Conservation (phyloP, 1,140 invertebrate genomes). For the Panagrolaimus sp. region DNA sequence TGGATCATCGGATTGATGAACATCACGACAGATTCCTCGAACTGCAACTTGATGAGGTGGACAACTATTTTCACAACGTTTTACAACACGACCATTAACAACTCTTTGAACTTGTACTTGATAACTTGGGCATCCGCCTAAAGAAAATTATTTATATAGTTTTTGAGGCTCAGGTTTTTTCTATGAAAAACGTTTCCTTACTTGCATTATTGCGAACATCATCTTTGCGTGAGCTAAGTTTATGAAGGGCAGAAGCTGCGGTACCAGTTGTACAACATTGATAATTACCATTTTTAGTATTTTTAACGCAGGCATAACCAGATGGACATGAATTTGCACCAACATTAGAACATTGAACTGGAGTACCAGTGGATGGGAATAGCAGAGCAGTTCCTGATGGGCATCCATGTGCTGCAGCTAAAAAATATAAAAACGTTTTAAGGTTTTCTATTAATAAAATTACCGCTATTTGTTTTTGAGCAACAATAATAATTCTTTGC, state of each 20-base stretch:
- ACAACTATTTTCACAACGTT: conserved; percentile 53
- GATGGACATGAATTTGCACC: conserved; percentile 39
- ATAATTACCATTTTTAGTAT: conserved; percentile 34
- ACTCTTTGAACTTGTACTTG: conserved; percentile 55
- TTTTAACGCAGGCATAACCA: conserved; percentile 45
- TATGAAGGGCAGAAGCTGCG: conserved; percentile 1
- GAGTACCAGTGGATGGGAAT: conserved; percentile 57
- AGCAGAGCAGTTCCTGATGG: conserved; percentile 49
- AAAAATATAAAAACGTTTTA: conserved; percentile 12
- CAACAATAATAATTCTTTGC: conserved; percentile 51
- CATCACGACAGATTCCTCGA: conserved; percentile 50
- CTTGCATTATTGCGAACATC: conserved; percentile 14
- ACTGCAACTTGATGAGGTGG: conserved; percentile 52
- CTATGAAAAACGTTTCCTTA: conserved; percentile 15
- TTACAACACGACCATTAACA: conserved; percentile 48
- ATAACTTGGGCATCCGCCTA: conserved; percentile 37
- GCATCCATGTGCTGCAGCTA: conserved; percentile 50
- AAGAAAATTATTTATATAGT: conserved; percentile 28
- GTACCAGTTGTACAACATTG: conserved; percentile 47
- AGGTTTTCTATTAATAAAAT: neutral
- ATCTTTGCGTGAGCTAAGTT: conserved; percentile 22
- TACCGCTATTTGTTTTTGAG: conserved; percentile 48
- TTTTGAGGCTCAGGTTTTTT: neutral
- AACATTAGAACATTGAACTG: conserved; percentile 45
- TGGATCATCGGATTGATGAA: conserved; percentile 26